Evolutionary conservation across 2,888 invertebrate genomes (phyloP).

Genomic region (Norana najaformis): DNA sequence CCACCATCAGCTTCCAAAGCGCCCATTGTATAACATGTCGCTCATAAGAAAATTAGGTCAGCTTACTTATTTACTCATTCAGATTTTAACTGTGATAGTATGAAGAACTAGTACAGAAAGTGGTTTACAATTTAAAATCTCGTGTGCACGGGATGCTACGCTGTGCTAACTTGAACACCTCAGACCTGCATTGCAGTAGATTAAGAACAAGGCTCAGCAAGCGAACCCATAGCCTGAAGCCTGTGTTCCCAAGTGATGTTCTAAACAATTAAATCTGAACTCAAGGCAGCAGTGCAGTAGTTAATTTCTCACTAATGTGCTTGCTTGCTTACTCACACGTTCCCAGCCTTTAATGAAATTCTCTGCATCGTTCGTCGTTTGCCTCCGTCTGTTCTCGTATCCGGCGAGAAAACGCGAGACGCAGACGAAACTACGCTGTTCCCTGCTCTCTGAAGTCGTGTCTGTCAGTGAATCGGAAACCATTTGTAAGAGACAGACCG

Average conservation of each 20-base stretch:
- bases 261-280: not conserved
- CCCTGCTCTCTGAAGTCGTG: not conserved
- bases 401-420: slow-evolving; percentile 13
- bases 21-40: too few species aligned
- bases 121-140: too few species aligned
- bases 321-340: not conserved
- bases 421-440: slow-evolving; percentile 5
- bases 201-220: too few species aligned
- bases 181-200: too few species aligned
- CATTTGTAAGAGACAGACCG: slow-evolving; percentile 13
- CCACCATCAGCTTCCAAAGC: too few species aligned
- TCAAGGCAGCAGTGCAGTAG: not conserved
- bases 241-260: not conserved
- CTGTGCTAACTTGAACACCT: too few species aligned
- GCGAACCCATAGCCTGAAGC: too few species aligned
- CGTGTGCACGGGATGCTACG: too few species aligned
- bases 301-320: not conserved
- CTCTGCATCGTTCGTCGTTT: not conserved
- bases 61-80: too few species aligned
- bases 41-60: too few species aligned
- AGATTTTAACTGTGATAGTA: too few species aligned
- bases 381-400: not conserved
- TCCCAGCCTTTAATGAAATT: not conserved
- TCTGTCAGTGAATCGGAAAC: slow-evolving; percentile 6
- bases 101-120: too few species aligned